A percentile compares a stretch with the other conserved stretches of the same genome.
Evolutionary conservation across 53 echinoderm and acorn worm genomes (phyloP).

Genomic region (Holothuria scabra): DNA sequence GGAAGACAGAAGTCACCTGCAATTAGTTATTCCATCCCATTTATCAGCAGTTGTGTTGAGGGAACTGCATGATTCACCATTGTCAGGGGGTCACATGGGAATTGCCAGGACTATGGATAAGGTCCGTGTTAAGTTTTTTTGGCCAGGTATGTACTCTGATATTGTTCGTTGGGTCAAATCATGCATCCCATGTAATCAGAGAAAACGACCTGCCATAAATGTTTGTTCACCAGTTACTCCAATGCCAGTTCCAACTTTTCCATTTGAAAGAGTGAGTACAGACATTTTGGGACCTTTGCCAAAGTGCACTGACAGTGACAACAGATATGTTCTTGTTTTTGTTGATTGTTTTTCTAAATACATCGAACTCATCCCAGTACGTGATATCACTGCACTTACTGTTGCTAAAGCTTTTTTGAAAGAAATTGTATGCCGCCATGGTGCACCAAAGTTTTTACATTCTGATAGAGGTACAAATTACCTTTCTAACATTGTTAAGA

Average conservation of each 20-base stretch:
- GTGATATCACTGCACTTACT: slow-evolving; percentile 29
- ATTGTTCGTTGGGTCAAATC: slow-evolving; percentile 51
- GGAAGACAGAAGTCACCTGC: slow-evolving; percentile 8
- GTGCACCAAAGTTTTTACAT: slow-evolving; percentile 37
- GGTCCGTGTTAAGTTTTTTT: slow-evolving; percentile 23
- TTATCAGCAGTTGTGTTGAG: slow-evolving; percentile 1
- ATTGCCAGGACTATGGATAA: slow-evolving; percentile 52
- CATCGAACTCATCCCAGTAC: slow-evolving; percentile 30
- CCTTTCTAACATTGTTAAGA: slow-evolving; percentile 29
- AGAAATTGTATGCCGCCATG: slow-evolving; percentile 37
- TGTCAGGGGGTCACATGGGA: slow-evolving; percentile 44
- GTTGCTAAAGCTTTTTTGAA: slow-evolving; percentile 30
- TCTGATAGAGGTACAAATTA: slow-evolving; percentile 49
- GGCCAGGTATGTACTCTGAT: slow-evolving; percentile 44
- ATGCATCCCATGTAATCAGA: slow-evolving; percentile 38
- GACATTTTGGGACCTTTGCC: slow-evolving; percentile 60
- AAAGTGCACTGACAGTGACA: slow-evolving; percentile 40
- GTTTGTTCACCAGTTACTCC: slow-evolving; percentile 36
- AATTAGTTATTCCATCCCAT: slow-evolving; percentile 23
- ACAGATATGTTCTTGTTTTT: too few species aligned
- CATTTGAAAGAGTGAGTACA: slow-evolving; percentile 55
- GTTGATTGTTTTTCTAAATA: too few species aligned
- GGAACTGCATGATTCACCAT: slow-evolving; percentile 50
- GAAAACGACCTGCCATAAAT: slow-evolving; percentile 35
- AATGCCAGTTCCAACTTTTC: slow-evolving; percentile 47